These are phyloP conservation scores for Drosophila funebris DNA, from an alignment of 1,140 invertebrate species.

Conservation along the genomic window DNA sequence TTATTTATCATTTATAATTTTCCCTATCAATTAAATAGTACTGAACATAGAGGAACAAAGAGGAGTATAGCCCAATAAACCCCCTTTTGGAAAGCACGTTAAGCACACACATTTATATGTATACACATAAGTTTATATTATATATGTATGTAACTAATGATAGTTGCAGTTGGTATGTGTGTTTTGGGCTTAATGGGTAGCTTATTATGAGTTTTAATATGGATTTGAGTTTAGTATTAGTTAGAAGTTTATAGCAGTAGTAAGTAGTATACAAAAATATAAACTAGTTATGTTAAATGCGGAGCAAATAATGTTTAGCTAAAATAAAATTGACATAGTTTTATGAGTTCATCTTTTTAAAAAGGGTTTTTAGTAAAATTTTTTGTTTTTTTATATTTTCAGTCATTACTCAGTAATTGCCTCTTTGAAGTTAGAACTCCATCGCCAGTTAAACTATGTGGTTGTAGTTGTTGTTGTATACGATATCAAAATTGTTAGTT, in stretches of 20 bases:
- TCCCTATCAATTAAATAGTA: not conserved
- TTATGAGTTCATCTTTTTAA: constrained; percentile 53
- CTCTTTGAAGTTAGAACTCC: constrained; percentile 97
- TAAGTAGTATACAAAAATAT: constrained; percentile 79
- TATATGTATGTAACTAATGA: constrained; percentile 35
- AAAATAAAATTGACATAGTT: constrained; percentile 70
- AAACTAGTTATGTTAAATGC: constrained; percentile 78
- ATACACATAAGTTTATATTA: constrained; percentile 31
- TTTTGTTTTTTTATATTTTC: constrained; percentile 61
- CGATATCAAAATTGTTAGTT: constrained; percentile 78
- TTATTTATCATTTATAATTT: constrained; percentile 14
- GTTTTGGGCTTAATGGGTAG: constrained; percentile 46
- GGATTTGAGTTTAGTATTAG: constrained; percentile 62
- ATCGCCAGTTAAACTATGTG: constrained; percentile 95
- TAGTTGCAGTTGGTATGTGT: constrained; percentile 44
- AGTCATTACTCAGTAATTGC: constrained; percentile 91
- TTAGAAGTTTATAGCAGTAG: constrained; percentile 76
- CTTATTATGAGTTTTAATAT: constrained; percentile 57
- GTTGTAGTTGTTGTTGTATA: constrained; percentile 76
- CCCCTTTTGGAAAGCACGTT: constrained; percentile 40
- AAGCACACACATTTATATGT: constrained; percentile 45
- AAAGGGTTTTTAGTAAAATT: constrained; percentile 53
- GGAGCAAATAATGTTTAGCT: constrained; percentile 80
- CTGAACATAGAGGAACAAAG: not conserved
- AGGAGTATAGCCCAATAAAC: constrained; percentile 13